Evolutionary conservation across 92 coral and sea anemone species (phyloP).

Genomic region (Nematostella vectensis): DNA sequence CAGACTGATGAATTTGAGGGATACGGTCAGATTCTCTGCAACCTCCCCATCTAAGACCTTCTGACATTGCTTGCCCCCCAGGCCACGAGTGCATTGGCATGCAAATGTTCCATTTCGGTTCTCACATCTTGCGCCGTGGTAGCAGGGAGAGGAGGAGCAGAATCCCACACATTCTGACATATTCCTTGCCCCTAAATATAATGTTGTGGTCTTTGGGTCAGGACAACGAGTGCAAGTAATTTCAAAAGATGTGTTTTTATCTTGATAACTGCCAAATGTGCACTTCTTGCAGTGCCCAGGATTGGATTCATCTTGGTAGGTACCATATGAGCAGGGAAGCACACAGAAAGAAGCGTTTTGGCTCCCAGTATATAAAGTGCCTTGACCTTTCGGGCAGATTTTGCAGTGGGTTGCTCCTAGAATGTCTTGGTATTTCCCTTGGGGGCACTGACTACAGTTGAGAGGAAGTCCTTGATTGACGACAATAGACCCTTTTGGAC

Average conservation of each 20-base stretch:
- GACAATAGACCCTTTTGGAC: slow-evolving; percentile 24
- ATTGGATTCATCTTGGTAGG: slow-evolving; percentile 14
- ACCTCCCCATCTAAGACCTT: neutral
- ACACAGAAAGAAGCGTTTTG: slow-evolving; percentile 25
- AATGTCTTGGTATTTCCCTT: slow-evolving; percentile 38
- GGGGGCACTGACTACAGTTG: slow-evolving; percentile 30
- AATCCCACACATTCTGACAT: slow-evolving; percentile 12
- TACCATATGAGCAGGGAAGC: slow-evolving; percentile 39
- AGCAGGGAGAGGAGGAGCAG: slow-evolving; percentile 18
- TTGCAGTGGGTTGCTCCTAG: slow-evolving; percentile 21
- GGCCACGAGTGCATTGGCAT: slow-evolving; percentile 3
- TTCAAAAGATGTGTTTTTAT: slow-evolving; percentile 7
- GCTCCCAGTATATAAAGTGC: slow-evolving; percentile 41
- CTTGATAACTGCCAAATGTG: slow-evolving; percentile 45
- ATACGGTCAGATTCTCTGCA: slow-evolving; percentile 9
- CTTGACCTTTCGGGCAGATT: slow-evolving; percentile 34
- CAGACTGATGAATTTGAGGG: slow-evolving; percentile 3
- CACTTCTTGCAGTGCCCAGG: slow-evolving; percentile 28
- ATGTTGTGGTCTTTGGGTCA: slow-evolving; percentile 19
- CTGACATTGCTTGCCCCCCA: slow-evolving; percentile 14
- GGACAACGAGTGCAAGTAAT: slow-evolving; percentile 23
- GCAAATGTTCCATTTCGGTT: slow-evolving; percentile 11
- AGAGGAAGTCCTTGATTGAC: slow-evolving; percentile 4
- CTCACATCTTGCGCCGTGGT: slow-evolving; percentile 5
- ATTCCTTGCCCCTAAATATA: slow-evolving; percentile 2